Base-by-base conservation (phyloP, 2,888 invertebrate species). In the Rambutsinella grinnellia region DNA sequence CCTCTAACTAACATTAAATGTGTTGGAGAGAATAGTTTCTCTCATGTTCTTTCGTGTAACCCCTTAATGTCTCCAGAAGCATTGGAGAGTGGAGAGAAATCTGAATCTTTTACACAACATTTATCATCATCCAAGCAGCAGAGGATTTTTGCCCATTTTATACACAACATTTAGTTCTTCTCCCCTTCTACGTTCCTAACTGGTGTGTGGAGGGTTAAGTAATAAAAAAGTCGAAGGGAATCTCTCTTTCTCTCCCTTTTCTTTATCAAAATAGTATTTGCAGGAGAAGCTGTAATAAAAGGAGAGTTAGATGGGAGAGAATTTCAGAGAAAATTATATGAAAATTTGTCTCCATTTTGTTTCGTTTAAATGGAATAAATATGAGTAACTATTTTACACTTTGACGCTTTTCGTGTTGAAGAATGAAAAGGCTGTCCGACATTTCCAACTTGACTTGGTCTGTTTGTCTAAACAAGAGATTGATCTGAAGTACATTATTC, bases 11-110 rank as follows among this genome's bases (percentile, higher is more conserved):
- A 53, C 28, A 53, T 63, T 47, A 63, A 62, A 63, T 24, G 63
- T 63, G 63, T 63, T 26, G 8, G 26, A 36, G 27, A 24, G 28
- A 63, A 53, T 36, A 36, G n/a, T n/a, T n/a, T 36, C 36, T 8
- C 36, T n/a, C n/a, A n/a, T n/a, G n/a, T n/a, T n/a, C n/a, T n/a
- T n/a, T n/a, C n/a, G n/a, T n/a, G n/a, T n/a, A 36, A 36, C 36
- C 63, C 63, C 63, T 63, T 63, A 63, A 63, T 63, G 63, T 63
- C 53, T 63, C 63, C 26, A 26, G n/a, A n/a, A n/a, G n/a, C n/a
- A n/a, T n/a, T n/a, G n/a, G n/a, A n/a, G n/a, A n/a, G n/a, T n/a
- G n/a, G n/a, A n/a, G n/a, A n/a, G 53, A 53, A 63, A 63, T 63
- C 63, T 63, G 63, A 63, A 63, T 63, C 63, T 53, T 51, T 63